phyloP scores from a whole-genome alignment of 2,888 invertebrate species.

The Troides helena region DNA sequence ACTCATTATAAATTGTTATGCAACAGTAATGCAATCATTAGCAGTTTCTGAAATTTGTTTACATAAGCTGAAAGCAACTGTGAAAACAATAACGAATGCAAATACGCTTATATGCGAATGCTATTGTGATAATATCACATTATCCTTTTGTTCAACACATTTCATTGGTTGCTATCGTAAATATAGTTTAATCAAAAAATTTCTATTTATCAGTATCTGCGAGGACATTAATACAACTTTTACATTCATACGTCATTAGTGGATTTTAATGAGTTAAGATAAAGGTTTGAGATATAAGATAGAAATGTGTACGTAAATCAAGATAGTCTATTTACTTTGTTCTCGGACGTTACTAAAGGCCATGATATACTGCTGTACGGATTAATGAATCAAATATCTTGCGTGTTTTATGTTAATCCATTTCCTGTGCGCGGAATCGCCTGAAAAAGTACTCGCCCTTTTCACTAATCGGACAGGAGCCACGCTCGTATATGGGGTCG shows the following conservation, averaged over 20 bases:
- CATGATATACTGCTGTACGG: background rate
- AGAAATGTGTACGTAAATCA: background rate
- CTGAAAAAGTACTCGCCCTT: conserved; percentile 15
- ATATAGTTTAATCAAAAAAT: background rate
- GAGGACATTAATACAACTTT: background rate
- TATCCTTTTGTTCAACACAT: background rate
- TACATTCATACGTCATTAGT: background rate
- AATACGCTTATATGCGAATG: background rate
- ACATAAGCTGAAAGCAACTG: background rate
- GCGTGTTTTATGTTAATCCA: conserved; percentile 6
- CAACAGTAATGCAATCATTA: background rate
- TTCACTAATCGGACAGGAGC: conserved; percentile 13
- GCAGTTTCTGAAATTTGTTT: background rate
- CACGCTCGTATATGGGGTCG: conserved; percentile 7
- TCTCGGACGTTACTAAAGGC: background rate
- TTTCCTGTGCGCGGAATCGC: conserved; percentile 13
- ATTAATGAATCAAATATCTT: conserved; percentile 1
- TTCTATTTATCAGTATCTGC: background rate
- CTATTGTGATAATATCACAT: background rate
- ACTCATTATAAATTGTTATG: background rate
- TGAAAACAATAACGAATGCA: background rate
- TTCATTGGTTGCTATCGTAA: background rate
- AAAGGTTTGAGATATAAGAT: too few species aligned
- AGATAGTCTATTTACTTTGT: background rate
- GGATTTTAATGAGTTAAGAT: too few species aligned